Evolutionary conservation across 1,140 invertebrate genomes (phyloP), one percentile per base, ranked within the genome.

Genomic region (Antheraea mylitta): DNA sequence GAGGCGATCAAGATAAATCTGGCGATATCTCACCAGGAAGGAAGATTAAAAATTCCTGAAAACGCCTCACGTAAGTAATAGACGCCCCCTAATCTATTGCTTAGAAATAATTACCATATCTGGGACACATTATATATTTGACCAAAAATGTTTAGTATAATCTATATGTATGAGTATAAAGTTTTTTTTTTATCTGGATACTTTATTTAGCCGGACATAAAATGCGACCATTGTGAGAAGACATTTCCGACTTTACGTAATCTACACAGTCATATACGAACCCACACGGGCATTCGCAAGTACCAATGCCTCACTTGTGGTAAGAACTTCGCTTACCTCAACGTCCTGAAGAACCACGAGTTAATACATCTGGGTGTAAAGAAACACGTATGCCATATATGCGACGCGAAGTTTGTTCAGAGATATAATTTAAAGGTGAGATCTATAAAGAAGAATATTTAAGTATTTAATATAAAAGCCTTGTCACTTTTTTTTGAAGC

Each of bases 271-370:
- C 97, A 98, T 86, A 89, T 96, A 53, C 94, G 96, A 5, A 97
- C 96, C 0, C 96, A 98, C 85, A 95, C 95, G 22, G 96, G 96
- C 70, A 96, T 96, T 84, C 94, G 96, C 70, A 95, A 96, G 86
- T 97, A 96, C 85, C 95, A 96, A 74, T 98, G 97, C 87, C 94
- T 94, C 38, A 94, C 94, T 66, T 98, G 97, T 85, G 96, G 96
- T 45, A 94, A 96, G 80, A 90, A 94, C 63, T 97, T 97, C 74
- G 88, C 85, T 5, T 92, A 92, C 66, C 79, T 93, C 64, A 93
- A 92, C 71, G 91, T 93, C 18, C 76, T 93, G 66, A 92, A 92
- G 78, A 93, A 91, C 74, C 92, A 93, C 67, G 91, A 93, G 71
- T 70, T 90, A 37, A 91, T 88, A 66, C 91, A 93, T 66, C 75